These are phyloP conservation scores for Stramonita haemastoma DNA, from an alignment of 2,888 invertebrate species.

Conservation along the genomic window DNA sequence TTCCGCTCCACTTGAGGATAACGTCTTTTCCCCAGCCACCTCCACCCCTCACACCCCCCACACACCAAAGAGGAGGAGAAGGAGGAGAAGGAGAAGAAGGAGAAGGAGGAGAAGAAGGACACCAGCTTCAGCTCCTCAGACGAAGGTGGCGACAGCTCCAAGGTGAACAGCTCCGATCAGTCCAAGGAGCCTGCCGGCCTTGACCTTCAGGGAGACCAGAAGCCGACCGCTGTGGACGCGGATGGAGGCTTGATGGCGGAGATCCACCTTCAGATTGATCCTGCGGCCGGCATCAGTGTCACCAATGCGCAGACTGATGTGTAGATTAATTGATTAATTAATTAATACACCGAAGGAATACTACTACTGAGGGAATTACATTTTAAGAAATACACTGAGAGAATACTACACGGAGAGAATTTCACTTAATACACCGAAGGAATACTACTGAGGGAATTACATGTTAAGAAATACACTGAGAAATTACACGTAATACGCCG, in stretches of 20 bases:
- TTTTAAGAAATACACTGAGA: too few relatives aligned
- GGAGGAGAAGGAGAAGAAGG: background rate
- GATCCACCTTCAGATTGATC: background rate
- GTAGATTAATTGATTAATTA: background rate
- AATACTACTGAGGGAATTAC: too few relatives aligned
- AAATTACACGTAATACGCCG: too few relatives aligned
- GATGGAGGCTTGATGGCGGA: background rate
- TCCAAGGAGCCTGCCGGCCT: background rate
- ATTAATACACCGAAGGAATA: background rate
- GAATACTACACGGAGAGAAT: too few relatives aligned
- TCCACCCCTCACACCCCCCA: background rate
- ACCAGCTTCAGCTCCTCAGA: background rate
- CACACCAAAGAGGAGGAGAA: background rate
- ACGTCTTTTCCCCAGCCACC: constrained; percentile 15
- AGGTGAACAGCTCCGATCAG: background rate
- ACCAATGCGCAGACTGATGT: background rate
- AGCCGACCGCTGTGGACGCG: background rate
- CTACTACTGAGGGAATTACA: too few relatives aligned
- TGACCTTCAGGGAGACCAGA: background rate
- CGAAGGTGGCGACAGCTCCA: background rate
- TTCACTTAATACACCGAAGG: too few relatives aligned
- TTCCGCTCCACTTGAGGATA: background rate
- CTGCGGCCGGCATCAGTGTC: background rate
- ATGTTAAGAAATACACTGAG: too few relatives aligned
- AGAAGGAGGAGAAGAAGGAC: background rate